A percentile compares a stretch with the other conserved stretches of the same genome.
Conservation (phyloP, 2,797 vertebrate species). For the Cetoscarus ocellatus region DNA sequence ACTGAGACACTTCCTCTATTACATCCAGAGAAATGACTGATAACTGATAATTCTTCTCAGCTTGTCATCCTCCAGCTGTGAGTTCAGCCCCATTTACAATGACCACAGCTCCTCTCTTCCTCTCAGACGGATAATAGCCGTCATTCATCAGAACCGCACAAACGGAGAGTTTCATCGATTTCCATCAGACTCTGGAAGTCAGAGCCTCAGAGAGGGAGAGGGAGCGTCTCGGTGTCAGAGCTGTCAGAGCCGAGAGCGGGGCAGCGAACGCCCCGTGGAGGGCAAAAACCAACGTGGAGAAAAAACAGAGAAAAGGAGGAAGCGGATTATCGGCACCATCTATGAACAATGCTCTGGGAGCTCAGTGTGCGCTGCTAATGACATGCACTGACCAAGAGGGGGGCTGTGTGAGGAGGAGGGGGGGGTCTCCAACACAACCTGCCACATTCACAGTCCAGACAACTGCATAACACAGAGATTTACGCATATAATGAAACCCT, state of each 20-base stretch:
- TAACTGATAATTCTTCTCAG: conserved; percentile 15
- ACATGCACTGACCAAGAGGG: conserved; percentile 62
- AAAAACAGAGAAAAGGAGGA: conserved; percentile 44
- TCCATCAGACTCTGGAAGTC: conserved; percentile 30
- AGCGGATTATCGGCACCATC: conserved; percentile 69
- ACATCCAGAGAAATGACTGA: conserved; percentile 29
- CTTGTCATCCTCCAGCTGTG: conserved; percentile 27
- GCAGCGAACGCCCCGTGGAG: conserved; percentile 28
- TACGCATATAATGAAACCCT: conserved; percentile 80
- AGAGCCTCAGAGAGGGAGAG: conserved; percentile 32
- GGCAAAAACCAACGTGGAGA: conserved; percentile 35
- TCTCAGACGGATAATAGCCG: conserved; percentile 57
- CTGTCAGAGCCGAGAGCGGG: conserved; percentile 33
- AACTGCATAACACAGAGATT: conserved; percentile 80
- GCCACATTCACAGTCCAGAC: conserved; percentile 72
- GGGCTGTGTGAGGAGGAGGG: conserved; percentile 30
- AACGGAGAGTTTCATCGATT: conserved; percentile 58
- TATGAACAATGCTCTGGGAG: conserved; percentile 60
- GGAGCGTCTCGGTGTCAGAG: conserved; percentile 30
- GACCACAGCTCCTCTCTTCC: conserved; percentile 38
- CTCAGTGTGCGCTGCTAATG: conserved; percentile 70
- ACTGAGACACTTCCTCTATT: conserved; percentile 15
- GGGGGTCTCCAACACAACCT: conserved; percentile 72
- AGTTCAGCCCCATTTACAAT: conserved; percentile 38
- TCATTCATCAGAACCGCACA: conserved; percentile 65